phyloP scores from a whole-genome alignment of 2,888 invertebrate species.

The Aelia acuminata region DNA sequence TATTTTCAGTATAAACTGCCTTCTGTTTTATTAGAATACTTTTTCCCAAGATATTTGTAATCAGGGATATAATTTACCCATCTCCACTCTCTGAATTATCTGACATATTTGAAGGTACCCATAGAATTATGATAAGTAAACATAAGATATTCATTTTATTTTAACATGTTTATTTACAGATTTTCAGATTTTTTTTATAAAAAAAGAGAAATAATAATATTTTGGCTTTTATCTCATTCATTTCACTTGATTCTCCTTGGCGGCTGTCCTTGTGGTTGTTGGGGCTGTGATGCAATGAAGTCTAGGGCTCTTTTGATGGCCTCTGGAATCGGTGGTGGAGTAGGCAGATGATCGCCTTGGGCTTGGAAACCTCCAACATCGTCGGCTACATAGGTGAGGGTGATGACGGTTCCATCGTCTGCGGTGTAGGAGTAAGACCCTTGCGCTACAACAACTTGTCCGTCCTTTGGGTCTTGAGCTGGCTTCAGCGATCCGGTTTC shows the following conservation, averaged over 20 bases:
- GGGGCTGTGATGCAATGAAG: conserved; percentile 76
- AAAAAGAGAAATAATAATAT: neutral
- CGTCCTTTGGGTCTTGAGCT: conserved; percentile 74
- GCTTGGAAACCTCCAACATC: conserved; percentile 73
- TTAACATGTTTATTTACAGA: conserved; percentile 8
- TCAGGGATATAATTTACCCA: too few relatives aligned
- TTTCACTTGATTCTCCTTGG: conserved; percentile 48
- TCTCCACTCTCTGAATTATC: too few relatives aligned
- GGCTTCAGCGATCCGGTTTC: conserved; percentile 76
- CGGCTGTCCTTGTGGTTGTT: conserved; percentile 16
- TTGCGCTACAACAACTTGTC: conserved; percentile 71
- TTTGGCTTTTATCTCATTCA: neutral
- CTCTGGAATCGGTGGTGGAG: conserved; percentile 84
- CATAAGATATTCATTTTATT: neutral
- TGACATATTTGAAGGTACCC: too few relatives aligned
- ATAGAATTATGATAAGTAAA: too few relatives aligned
- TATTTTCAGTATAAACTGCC: too few relatives aligned
- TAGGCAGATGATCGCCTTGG: conserved; percentile 82
- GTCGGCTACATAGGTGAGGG: conserved; percentile 75
- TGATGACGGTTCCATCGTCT: conserved; percentile 77
- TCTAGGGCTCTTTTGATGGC: conserved; percentile 80
- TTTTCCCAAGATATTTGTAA: too few relatives aligned
- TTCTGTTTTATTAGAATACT: too few relatives aligned
- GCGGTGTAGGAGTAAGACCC: conserved; percentile 79
- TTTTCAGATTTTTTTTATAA: neutral